Conservation (phyloP, 2,797 vertebrate genomes). For the Crenichthys baileyi region DNA sequence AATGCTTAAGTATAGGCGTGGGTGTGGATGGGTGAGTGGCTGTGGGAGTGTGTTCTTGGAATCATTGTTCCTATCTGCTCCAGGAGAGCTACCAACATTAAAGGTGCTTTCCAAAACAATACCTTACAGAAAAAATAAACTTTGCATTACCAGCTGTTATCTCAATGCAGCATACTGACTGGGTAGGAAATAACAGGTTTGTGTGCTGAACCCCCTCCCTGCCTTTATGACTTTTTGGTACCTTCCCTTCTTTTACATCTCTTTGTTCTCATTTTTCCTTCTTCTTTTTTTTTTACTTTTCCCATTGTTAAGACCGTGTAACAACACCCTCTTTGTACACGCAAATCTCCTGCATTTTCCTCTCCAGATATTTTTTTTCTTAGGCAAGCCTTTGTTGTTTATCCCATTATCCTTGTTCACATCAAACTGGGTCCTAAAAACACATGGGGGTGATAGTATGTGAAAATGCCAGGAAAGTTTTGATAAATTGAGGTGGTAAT, state of each 20-base stretch:
- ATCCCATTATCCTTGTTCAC: conserved; percentile 23
- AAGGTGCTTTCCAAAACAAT: conserved; percentile 77
- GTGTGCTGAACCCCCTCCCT: conserved; percentile 38
- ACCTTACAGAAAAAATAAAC: conserved; percentile 60
- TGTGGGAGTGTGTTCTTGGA: conserved; percentile 21
- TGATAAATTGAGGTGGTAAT: not conserved
- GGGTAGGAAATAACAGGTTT: conserved; percentile 76
- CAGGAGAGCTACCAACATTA: conserved; percentile 55
- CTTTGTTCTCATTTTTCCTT: not conserved
- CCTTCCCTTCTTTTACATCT: conserved; percentile 18
- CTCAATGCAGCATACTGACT: conserved; percentile 17
- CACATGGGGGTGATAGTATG: not conserved
- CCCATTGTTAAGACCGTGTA: not conserved
- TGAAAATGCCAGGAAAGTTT: not conserved
- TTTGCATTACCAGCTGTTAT: conserved; percentile 32
- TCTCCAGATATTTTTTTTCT: conserved; percentile 24
- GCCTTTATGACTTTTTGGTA: conserved; percentile 11
- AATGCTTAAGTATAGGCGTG: conserved; percentile 3
- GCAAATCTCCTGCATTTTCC: not conserved
- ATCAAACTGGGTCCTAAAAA: not conserved
- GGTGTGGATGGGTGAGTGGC: not conserved
- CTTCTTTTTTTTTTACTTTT: not conserved
- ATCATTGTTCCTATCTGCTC: conserved; percentile 51
- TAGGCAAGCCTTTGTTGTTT: conserved; percentile 6
- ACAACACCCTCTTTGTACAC: not conserved